phyloP scores from a whole-genome alignment of 2,113 vertebrate species.

The Aythya baeri region DNA sequence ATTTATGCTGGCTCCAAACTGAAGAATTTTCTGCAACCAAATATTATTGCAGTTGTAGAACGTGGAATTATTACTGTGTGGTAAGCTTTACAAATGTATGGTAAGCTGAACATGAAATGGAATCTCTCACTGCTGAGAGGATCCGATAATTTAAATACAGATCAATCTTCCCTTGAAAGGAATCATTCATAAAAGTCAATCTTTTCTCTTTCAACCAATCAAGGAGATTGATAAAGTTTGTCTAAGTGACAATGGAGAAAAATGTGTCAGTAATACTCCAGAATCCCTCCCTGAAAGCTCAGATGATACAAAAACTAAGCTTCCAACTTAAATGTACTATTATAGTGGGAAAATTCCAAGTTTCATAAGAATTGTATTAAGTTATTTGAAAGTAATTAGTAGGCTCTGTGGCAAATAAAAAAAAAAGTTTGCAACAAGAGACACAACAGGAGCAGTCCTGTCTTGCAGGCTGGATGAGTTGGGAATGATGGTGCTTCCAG shows the following conservation, averaged over 20 bases:
- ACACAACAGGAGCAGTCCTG: not conserved
- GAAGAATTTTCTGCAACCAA: not conserved
- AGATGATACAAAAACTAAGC: not conserved
- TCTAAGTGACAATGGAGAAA: not conserved
- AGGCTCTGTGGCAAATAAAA: not conserved
- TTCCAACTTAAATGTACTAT: not conserved
- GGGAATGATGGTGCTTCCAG: not conserved
- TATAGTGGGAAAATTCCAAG: not conserved
- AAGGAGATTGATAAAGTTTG: not conserved
- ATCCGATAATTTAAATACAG: not conserved
- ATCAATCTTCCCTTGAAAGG: not conserved
- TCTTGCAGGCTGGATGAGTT: not conserved
- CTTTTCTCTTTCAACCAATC: not conserved
- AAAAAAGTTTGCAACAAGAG: not conserved
- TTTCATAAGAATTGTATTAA: not conserved
- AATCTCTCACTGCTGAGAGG: not conserved
- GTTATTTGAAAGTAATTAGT: not conserved
- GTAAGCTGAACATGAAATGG: not conserved
- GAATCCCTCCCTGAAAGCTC: not conserved
- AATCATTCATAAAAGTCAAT: not conserved
- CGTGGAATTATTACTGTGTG: not conserved
- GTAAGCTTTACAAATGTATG: not conserved
- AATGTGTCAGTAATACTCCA: not conserved
- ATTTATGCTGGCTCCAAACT: slow-evolving; percentile 1
- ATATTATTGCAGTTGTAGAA: slow-evolving; percentile 4